These are phyloP conservation scores for Astyanax mexicanus DNA, from an alignment of 2,797 vertebrate genomes.

Conservation along the genomic window DNA sequence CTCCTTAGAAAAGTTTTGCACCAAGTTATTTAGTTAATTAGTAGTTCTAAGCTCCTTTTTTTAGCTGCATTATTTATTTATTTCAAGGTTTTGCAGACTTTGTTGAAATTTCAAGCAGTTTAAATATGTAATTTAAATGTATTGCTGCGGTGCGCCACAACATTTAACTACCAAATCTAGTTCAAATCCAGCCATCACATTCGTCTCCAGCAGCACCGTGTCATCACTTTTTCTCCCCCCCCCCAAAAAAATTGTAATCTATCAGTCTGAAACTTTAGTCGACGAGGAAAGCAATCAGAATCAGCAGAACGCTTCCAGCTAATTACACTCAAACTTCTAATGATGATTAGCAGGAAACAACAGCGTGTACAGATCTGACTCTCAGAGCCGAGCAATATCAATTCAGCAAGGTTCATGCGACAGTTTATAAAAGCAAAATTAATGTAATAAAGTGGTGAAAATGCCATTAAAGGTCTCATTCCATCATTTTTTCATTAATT, in stretches of 20 bases:
- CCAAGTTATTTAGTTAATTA: too few species aligned
- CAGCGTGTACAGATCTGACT: background rate
- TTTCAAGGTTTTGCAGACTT: too few species aligned
- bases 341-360: conserved; percentile 35
- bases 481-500: too few species aligned
- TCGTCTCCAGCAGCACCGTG: background rate
- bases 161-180: background rate
- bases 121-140: too few species aligned
- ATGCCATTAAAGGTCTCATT: too few species aligned
- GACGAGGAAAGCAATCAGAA: conserved; percentile 38
- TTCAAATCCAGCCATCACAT: too few species aligned
- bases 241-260: background rate
- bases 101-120: too few species aligned
- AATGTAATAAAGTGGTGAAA: too few species aligned
- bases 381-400: background rate
- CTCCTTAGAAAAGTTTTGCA: too few species aligned
- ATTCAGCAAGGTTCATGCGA: background rate
- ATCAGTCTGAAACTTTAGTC: conserved; percentile 13
- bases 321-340: conserved; percentile 42
- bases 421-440: too few species aligned
- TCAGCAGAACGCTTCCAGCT: conserved; percentile 36
- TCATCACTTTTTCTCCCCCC: background rate
- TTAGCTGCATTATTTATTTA: too few species aligned
- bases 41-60: too few species aligned
- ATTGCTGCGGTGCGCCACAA: background rate